phyloP scores from a whole-genome alignment of 64 coral and sea anemone species.

The Pocillopora verrucosa region DNA sequence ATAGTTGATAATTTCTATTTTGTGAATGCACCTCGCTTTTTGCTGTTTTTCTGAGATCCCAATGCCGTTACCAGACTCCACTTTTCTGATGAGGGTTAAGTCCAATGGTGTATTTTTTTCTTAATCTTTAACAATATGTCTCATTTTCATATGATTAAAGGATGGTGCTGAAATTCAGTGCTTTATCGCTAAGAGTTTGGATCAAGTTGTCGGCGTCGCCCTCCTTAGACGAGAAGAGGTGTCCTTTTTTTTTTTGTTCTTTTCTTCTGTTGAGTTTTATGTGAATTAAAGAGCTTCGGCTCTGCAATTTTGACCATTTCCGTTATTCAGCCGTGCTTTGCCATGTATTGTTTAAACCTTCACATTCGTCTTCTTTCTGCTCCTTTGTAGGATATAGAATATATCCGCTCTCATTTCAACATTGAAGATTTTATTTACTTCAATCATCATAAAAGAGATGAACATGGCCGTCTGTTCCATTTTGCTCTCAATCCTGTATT shows the following conservation, averaged over 20 bases:
- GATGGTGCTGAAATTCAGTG: constrained; percentile 89
- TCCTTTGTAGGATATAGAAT: constrained; percentile 81
- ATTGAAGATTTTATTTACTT: constrained; percentile 98
- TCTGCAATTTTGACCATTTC: too few species aligned
- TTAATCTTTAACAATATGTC: background rate
- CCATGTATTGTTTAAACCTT: too few species aligned
- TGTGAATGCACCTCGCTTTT: too few species aligned
- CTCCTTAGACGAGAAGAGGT: constrained; percentile 93
- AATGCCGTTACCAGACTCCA: too few species aligned
- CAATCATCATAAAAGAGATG: constrained; percentile 92
- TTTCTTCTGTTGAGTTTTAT: too few species aligned
- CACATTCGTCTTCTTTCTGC: background rate
- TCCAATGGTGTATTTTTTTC: background rate
- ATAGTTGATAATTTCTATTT: too few species aligned
- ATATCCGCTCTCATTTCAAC: constrained; percentile 93
- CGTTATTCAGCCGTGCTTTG: too few species aligned
- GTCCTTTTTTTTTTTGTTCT: too few species aligned
- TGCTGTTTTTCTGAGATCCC: too few species aligned
- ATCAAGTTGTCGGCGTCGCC: constrained; percentile 82
- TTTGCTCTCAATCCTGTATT: constrained; percentile 92
- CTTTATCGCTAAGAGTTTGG: constrained; percentile 85
- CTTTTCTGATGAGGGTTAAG: background rate
- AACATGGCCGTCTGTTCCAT: constrained; percentile 85
- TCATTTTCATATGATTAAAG: constrained; percentile 18
- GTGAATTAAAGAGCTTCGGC: background rate